Evolutionary conservation across 2,113 vertebrate genomes (phyloP), one percentile per base, ranked within the genome.

Genomic region (Hippocampus zosterae): DNA sequence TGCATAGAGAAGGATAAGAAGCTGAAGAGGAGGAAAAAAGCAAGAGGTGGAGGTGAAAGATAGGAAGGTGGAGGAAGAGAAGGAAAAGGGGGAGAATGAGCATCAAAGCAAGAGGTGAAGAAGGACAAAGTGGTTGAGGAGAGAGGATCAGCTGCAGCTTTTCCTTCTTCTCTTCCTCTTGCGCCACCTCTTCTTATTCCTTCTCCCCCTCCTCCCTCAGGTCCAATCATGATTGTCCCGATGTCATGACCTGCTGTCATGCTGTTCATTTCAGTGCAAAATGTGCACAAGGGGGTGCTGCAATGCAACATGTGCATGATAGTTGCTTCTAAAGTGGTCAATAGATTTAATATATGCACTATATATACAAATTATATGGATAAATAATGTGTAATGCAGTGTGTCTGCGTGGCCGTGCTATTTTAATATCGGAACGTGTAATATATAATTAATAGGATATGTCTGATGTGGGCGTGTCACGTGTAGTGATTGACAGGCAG

Each of bases 391-490:
- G 82, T 81, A 73, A 88, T 86, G 81, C 88, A 86, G 75, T 91
- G 73, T 87, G 85, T 88, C 71, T 69, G 77, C 83, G 84, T 91
- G 85, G 86, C 89, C 83, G 86, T 88, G 87, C 78, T 85, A 85
- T 85, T 90, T 88, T 88, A 88, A 88, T 88, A 88, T 85, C 73
- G 79, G 87, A 81, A 75, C 53, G 82, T 67, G 62, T 75, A 79
- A 37, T 73, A 8, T 72, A 71, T 72, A 82, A 57, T 66, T 65
- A 21, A 27, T 42, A 23, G 37, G 8, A 65, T n/a, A 41, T n/a
- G 37, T 65, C 10, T 55, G 16, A 21, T 67, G 65, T 37, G 40
- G 63, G 23, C 63, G 83, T 91, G 84, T 83, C 81, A 81, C 78
- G 83, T 77, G 65, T 78, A 81, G 79, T 67, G 67, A 74, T 77